Base-by-base conservation (phyloP, 2,888 invertebrate genomes). In the Conomelus anceps region DNA sequence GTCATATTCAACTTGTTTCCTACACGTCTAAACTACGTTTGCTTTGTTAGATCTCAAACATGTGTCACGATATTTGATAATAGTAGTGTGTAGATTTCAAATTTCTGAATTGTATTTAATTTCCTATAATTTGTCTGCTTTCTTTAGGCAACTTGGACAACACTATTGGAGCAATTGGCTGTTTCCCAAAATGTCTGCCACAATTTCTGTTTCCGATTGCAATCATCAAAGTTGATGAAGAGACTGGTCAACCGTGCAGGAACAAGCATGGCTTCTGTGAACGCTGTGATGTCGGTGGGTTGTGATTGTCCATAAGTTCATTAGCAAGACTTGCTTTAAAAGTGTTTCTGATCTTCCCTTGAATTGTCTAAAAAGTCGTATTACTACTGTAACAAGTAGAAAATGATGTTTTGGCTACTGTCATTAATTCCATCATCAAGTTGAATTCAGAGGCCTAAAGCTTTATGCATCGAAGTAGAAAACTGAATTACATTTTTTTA, bases 111-210 rank as follows among this genome's bases (percentile, higher is more conserved):
- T 11, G 26, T 11, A 26, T 26, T 26, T 4, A 26, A 26, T 7
- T 26, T 20, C n/a, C 20, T 7, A 26, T 11, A 26, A 26, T 22
- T 86, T 86, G n/a, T 89, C 26, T 88, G 90, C 41, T 89, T 89
- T 89, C 95, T 95, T 34, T 94, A 98, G 98, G 98, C 29, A 99
- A 99, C 93, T 96, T 97, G 92, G 97, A 98, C 93, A 98, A 97
- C 93, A 97, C 95, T 89, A 94, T 97, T 63, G 99, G 99, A 1
- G 97, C 99, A 9, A 97, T 99, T 88, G 99, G 99, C 0, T 99
- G 98, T 93, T 94, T 98, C 88, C 98, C 98, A 0, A 94, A 95
- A 92, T 94, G 95, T 84, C 93, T 95, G 91, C 95, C 95, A 87
- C 92, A 95, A 17, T 93, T 93, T 89, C 93, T 96, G 92, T 96